Percentiles rank a stretch among this genome's conserved stretches.
These are phyloP conservation scores for Ethmia dodecea DNA, from an alignment of 2,888 invertebrate species.

Conservation along the genomic window DNA sequence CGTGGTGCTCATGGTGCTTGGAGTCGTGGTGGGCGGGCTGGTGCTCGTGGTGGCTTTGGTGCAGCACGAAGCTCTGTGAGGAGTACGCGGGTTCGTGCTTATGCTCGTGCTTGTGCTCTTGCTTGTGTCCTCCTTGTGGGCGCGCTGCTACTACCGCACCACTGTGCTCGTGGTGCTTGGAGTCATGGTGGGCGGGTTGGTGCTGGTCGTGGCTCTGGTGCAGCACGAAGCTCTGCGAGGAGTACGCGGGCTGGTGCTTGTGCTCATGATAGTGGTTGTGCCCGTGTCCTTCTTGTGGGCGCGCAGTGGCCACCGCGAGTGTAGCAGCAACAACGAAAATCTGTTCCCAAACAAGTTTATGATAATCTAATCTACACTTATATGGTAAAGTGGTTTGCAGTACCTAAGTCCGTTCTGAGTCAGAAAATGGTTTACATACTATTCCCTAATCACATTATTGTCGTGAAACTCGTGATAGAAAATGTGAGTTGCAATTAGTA, in stretches of 20 bases:
- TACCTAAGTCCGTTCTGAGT: too few species aligned
- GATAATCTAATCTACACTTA: too few species aligned
- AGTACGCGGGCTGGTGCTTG: slow-evolving; percentile 21
- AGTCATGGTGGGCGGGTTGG: background rate
- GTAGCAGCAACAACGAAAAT: background rate
- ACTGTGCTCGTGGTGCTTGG: too few species aligned
- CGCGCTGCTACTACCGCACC: slow-evolving; percentile 5
- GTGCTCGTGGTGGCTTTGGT: slow-evolving; percentile 25
- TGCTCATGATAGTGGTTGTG: slow-evolving; percentile 11
- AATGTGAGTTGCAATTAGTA: too few species aligned
- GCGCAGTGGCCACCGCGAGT: slow-evolving; percentile 2
- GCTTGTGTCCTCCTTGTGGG: slow-evolving; percentile 9
- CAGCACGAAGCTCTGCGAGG: slow-evolving; percentile 36
- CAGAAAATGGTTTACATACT: too few species aligned
- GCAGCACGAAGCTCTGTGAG: slow-evolving; percentile 36
- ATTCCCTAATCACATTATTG: too few species aligned
- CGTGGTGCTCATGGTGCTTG: slow-evolving; percentile 9
- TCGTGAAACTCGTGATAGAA: too few species aligned
- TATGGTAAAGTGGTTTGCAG: too few species aligned
- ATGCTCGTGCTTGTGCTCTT: slow-evolving; percentile 13
- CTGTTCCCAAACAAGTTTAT: too few species aligned
- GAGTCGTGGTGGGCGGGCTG: background rate
- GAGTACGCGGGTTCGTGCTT: slow-evolving; percentile 21
- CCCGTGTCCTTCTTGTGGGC: slow-evolving; percentile 8
- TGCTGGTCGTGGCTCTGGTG: slow-evolving; percentile 33